Evolutionary conservation across 2,113 vertebrate species (phyloP).

Genomic region (Pluvialis apricaria): DNA sequence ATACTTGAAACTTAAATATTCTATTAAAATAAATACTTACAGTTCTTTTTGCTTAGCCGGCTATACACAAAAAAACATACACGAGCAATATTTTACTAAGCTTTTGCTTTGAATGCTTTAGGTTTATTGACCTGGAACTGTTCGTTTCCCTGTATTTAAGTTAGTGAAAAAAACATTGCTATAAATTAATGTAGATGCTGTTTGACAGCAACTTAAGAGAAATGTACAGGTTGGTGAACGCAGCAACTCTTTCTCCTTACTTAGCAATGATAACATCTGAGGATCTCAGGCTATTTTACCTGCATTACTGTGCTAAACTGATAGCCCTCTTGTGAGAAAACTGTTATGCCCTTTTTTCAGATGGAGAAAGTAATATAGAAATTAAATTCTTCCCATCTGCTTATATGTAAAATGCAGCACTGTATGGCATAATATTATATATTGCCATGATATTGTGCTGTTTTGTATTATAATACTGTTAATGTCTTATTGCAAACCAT

Average conservation of each 20-base stretch:
- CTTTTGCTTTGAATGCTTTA: background rate
- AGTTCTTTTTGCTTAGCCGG: background rate
- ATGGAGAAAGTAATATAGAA: background rate
- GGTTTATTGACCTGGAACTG: background rate
- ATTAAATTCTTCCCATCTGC: background rate
- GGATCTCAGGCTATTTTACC: background rate
- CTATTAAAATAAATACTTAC: background rate
- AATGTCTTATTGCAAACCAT: background rate
- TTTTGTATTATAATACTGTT: background rate
- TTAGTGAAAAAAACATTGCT: background rate
- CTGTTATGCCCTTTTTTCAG: background rate
- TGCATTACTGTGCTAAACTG: background rate
- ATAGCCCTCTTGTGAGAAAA: background rate
- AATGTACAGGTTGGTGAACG: background rate
- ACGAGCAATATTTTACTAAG: background rate
- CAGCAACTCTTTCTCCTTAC: background rate
- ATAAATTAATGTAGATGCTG: background rate
- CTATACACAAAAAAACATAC: background rate
- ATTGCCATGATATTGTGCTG: background rate
- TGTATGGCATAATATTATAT: background rate
- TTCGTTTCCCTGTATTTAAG: background rate
- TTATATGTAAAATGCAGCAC: background rate
- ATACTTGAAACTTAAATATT: background rate
- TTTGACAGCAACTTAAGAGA: background rate
- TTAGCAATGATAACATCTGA: background rate